Evolutionary conservation across 2,888 invertebrate species (phyloP).

Genomic region (Zeuzera pyrina): DNA sequence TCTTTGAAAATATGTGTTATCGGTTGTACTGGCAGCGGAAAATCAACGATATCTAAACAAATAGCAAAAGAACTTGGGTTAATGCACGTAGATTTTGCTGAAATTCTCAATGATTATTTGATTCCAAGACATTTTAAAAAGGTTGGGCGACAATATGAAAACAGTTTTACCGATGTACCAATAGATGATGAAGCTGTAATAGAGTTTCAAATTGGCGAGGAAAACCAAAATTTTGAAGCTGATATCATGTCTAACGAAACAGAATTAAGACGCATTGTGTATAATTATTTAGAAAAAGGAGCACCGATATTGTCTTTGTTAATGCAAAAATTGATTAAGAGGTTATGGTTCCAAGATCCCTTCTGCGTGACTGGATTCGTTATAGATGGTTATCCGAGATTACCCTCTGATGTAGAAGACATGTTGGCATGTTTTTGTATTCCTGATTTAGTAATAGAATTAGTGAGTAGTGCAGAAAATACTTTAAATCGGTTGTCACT

Average conservation of each 20-base stretch:
- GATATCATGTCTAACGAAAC: constrained; percentile 44
- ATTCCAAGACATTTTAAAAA: constrained; percentile 56
- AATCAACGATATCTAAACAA: constrained; percentile 56
- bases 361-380: constrained; percentile 65
- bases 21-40: constrained; percentile 71
- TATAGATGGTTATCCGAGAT: constrained; percentile 75
- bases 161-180: constrained; percentile 38
- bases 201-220: constrained; percentile 51
- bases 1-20: constrained; percentile 71
- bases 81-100: constrained; percentile 60
- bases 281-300: constrained; percentile 65
- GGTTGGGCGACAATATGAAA: constrained; percentile 55
- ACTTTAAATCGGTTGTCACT: constrained; percentile 38
- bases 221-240: constrained; percentile 32
- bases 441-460: constrained; percentile 73
- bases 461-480: constrained; percentile 44
- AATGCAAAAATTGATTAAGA: constrained; percentile 50
- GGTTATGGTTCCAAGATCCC: constrained; percentile 69
- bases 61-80: constrained; percentile 72
- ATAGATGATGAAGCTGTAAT: constrained; percentile 42
- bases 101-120: constrained; percentile 39
- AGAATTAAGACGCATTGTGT: constrained; percentile 42
- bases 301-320: constrained; percentile 51
- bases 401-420: constrained; percentile 65
- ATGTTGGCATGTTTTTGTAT: constrained; percentile 63